These are phyloP conservation scores for Accipiter virgatus DNA, from an alignment of 2,113 vertebrate genomes.

Conservation along the genomic window DNA sequence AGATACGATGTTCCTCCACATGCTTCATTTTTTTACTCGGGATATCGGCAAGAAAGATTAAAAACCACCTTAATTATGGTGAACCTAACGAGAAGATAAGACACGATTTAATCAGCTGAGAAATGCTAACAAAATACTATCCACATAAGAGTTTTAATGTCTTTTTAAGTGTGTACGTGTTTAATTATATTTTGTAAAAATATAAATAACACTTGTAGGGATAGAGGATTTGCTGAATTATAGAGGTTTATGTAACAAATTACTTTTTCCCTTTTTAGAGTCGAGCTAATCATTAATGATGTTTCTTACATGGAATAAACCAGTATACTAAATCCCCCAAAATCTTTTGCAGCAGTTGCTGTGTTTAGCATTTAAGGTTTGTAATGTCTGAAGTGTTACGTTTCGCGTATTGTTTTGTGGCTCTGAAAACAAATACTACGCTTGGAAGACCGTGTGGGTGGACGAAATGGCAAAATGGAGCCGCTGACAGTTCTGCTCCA, in stretches of 20 bases:
- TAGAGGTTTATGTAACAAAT: not conserved
- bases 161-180: not conserved
- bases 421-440: not conserved
- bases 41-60: not conserved
- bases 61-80: not conserved
- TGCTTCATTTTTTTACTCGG: not conserved
- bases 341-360: not conserved
- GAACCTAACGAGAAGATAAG: not conserved
- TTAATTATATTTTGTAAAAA: not conserved
- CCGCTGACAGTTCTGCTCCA: not conserved
- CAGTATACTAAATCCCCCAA: not conserved
- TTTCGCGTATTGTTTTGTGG: not conserved
- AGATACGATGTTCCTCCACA: not conserved
- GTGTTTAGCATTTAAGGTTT: not conserved
- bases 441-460: not conserved
- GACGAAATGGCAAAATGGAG: not conserved
- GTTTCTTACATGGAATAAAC: not conserved
- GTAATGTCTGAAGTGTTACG: not conserved
- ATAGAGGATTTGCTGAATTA: not conserved
- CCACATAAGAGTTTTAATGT: not conserved
- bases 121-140: not conserved
- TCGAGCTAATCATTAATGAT: not conserved
- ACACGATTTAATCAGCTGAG: not conserved
- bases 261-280: not conserved
- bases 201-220: not conserved